Evolutionary conservation across 2,888 invertebrate species (phyloP).

Genomic region (Lamellibrachia columna): DNA sequence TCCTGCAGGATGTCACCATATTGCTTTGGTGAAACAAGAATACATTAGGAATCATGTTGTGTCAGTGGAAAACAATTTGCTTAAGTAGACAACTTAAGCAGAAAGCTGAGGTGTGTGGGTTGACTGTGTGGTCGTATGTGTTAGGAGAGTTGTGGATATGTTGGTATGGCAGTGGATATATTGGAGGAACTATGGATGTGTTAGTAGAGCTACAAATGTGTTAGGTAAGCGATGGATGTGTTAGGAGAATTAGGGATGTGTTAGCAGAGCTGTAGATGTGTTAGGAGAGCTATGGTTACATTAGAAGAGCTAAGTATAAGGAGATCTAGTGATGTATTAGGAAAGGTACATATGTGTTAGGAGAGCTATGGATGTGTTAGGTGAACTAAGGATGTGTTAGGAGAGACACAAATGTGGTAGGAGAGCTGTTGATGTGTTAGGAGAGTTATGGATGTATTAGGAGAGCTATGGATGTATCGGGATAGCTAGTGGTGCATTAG

Average conservation of each 20-base stretch:
- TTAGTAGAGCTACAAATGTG: background rate
- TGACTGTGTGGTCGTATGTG: background rate
- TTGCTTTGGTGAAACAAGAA: background rate
- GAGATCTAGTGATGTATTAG: too few species aligned
- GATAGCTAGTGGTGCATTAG: too few species aligned
- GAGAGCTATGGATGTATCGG: too few species aligned
- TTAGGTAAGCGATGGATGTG: background rate
- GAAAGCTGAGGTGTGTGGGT: background rate
- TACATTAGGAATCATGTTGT: background rate
- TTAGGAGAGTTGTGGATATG: background rate
- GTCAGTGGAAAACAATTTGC: constrained; percentile 3
- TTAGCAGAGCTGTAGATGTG: background rate
- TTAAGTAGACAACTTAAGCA: background rate
- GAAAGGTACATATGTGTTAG: background rate
- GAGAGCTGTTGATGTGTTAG: too few species aligned
- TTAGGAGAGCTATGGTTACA: background rate
- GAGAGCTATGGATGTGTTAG: background rate
- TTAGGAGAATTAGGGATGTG: background rate
- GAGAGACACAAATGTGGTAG: background rate
- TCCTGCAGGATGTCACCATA: background rate
- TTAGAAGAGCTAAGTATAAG: too few species aligned
- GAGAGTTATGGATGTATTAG: too few species aligned
- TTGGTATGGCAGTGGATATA: background rate
- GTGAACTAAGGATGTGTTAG: background rate
- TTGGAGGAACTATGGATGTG: background rate